Base-by-base conservation (phyloP, 2,113 vertebrate species). In the Xiphias gladius region DNA sequence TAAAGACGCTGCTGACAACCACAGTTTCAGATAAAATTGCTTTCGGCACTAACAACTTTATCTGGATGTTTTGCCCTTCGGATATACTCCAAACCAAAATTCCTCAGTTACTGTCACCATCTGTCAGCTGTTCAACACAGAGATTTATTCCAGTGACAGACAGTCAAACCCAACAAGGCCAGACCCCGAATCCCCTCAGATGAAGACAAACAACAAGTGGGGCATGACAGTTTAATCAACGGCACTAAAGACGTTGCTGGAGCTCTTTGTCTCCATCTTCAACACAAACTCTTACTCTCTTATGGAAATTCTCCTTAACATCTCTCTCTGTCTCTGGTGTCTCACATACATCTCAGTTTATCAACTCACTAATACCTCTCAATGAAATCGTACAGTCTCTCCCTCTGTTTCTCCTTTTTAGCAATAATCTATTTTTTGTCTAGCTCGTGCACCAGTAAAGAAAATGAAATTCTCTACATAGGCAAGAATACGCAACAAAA, bases 11-110 rank as follows among this genome's bases (percentile, higher is more conserved):
- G 84, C 84, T 88, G 89, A 91, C 89, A 87, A 75, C 58, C 79
- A 88, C 82, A 86, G 77, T 86, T 93, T 81, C 80, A 79, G 59
- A 89, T 86, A 70, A 92, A 86, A 88, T 70, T 70, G 81, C 87
- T 89, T 86, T 61, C 46, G 86, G 87, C 88, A 86, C 71, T 66
- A 77, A 89, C 90, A 88, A 86, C 83, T 91, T 93, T 79, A 93
- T 92, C 86, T 71, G 86, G 73, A 82, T 86, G 89, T 87, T 87
- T 80, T 91, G 86, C 75, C 92, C 89, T 88, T 90, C 81, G 17
- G 86, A 89, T 79, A 84, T 70, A 87, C 89, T 88, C 81, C 59
- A n/a, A 87, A 81, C 75, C 76, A 73, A 86, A 91, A 90, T 32
- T 52, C 62, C 74, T 86, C 82, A 41, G 86, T 89, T 88, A 73